Evolutionary conservation across 37 sponge, comb jelly and placozoan genomes (phyloP), one percentile per base, ranked within the genome.

Genomic region (Ianthella basta): DNA sequence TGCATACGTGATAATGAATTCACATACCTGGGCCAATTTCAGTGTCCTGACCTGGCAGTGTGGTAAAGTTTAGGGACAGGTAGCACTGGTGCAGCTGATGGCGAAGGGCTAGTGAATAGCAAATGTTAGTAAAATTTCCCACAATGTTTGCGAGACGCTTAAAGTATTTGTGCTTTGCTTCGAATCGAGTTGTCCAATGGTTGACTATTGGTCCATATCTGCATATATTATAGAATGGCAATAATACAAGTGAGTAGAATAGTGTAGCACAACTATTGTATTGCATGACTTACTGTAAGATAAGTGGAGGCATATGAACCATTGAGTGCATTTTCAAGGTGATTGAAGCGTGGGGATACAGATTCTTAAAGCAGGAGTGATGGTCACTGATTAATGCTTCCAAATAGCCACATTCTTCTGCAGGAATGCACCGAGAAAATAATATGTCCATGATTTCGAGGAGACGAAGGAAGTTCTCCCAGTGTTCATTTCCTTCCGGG

Each of bases 21-120:
- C n/a, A 21, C 5, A 27, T 70, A 84, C 73, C 73, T 55, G 84
- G 84, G n/a, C 73, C 84, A 84, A 70, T 56, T 53, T 84, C 84
- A 54, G 29, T 25, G 14, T 70, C 36, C 20, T 70, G 59, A 0
- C 67, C 82, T 56, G 23, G 4, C 1, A 72, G 36, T 30, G 20
- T 33, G 21, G 30, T 35, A n/a, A 8, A 32, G 81, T 80, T 84
- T 38, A 84, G 6, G 41, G 0, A 5, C 20, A 66, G 68, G 60
- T 81, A 81, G 36, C 82, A 56, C 30, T 81, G 60, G 1, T 60
- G 40, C 3, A 59, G 12, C 36, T 81, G 82, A 21, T 81, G 61
- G 0, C 63, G 57, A 27, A 29, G 57, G 0, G 82, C 82, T 4
- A 81, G 36, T 2, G 82, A 60, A 60, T 61, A 60, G 21, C 38